These are phyloP conservation scores for Saguinus imperator DNA, from an alignment of 2,113 vertebrate genomes.

Conservation along the genomic window DNA sequence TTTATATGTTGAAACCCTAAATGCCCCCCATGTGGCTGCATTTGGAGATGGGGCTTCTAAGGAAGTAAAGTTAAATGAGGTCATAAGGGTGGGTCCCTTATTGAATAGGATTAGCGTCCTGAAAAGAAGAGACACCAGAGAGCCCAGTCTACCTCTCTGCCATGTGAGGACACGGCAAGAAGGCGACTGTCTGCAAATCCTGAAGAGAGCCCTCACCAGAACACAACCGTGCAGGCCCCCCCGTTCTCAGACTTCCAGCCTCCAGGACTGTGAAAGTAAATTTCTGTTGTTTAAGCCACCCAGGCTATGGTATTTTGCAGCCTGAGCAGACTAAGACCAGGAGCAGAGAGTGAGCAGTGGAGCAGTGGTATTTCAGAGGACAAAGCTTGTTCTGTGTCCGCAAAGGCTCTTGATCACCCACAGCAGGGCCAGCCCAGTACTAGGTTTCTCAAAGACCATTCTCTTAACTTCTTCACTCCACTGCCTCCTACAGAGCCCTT, in stretches of 20 bases:
- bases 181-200: not conserved
- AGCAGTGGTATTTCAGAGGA: not conserved
- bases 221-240: accelerated
- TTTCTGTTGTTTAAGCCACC: not conserved
- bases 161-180: not conserved
- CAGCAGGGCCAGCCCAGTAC: not conserved
- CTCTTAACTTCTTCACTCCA: not conserved
- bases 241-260: not conserved
- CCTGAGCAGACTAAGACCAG: not conserved
- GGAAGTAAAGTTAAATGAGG: not conserved
- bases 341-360: not conserved
- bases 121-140: not conserved
- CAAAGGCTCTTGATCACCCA: not conserved
- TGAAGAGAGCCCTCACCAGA: not conserved
- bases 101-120: not conserved
- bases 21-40: not conserved
- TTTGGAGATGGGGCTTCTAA: not conserved
- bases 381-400: not conserved
- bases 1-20: not conserved
- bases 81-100: not conserved
- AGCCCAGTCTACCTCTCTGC: not conserved
- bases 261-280: not conserved
- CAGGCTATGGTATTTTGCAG: not conserved
- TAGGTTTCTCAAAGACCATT: not conserved
- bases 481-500: not conserved